A percentile compares a stretch with the other conserved stretches of the same genome.
Evolutionary conservation across 2,888 invertebrate species (phyloP).

Genomic region (Trisateles emortualis): DNA sequence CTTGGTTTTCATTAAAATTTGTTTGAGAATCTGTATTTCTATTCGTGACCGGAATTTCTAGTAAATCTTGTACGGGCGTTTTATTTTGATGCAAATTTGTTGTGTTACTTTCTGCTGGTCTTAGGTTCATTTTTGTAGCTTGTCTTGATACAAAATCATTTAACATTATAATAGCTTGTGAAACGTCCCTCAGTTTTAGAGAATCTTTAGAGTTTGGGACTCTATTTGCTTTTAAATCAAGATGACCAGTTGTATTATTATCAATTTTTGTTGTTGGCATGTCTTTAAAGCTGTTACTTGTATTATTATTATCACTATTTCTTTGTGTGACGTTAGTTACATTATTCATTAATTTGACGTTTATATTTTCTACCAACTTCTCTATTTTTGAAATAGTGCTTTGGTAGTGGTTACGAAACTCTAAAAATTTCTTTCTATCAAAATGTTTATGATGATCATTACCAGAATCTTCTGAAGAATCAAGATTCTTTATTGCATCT

Average conservation of each 20-base stretch:
- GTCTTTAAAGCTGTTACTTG: not conserved
- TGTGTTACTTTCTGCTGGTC: conserved; percentile 3
- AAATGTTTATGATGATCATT: not conserved
- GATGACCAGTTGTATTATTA: not conserved
- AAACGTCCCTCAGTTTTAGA: conserved; percentile 34
- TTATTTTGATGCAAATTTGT: not conserved
- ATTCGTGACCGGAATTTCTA: not conserved
- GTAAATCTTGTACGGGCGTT: not conserved
- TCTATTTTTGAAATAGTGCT: conserved; percentile 60
- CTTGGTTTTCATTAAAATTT: not conserved
- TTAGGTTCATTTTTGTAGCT: conserved; percentile 23
- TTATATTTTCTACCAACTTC: conserved; percentile 43
- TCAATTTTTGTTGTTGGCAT: not conserved
- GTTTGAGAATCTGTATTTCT: not conserved
- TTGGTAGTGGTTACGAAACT: conserved; percentile 36
- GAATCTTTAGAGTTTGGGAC: conserved; percentile 12
- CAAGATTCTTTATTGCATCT: conserved; percentile 19
- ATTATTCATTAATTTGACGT: not conserved
- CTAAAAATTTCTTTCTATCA: conserved; percentile 5
- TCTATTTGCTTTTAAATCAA: conserved; percentile 13
- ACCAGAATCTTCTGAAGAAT: conserved; percentile 12
- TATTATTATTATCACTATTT: not conserved
- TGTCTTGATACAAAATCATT: conserved; percentile 45
- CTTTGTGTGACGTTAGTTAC: not conserved
- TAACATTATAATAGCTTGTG: conserved; percentile 30